These are phyloP conservation scores for Pollicipes pollicipes DNA, from an alignment of 1,140 invertebrate species.

Conservation along the genomic window DNA sequence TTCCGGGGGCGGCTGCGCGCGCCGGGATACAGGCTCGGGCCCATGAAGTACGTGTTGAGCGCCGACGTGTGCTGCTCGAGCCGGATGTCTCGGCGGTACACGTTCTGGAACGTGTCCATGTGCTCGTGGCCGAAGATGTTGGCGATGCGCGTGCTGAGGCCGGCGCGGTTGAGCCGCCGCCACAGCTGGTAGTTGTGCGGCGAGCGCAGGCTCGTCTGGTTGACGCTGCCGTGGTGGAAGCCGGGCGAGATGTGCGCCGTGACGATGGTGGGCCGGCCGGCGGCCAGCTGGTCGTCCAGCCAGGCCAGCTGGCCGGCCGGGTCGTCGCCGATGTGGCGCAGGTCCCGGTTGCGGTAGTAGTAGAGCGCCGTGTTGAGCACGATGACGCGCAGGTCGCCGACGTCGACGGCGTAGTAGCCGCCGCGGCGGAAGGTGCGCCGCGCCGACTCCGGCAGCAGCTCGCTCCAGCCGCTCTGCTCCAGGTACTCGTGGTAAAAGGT, in stretches of 20 bases:
- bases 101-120: constrained; percentile 5
- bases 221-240: not conserved
- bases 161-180: not conserved
- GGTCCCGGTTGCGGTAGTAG: not conserved
- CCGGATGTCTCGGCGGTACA: not conserved
- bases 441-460: not conserved
- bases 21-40: not conserved
- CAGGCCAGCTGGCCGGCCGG: not conserved
- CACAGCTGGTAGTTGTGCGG: not conserved
- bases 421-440: not conserved
- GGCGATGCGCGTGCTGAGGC: not conserved
- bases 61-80: not conserved
- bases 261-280: not conserved
- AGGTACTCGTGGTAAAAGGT: constrained; percentile 1
- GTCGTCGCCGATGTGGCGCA: not conserved
- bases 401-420: not conserved
- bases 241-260: not conserved
- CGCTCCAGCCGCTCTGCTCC: not conserved
- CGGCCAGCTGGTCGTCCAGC: not conserved
- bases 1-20: not conserved
- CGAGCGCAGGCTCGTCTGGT: not conserved
- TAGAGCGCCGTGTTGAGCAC: not conserved
- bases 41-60: not conserved
- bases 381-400: not conserved
- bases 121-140: constrained; percentile 1